A percentile compares a stretch with the other conserved stretches of the same genome.
Evolutionary conservation across 2,888 invertebrate genomes (phyloP).

Genomic region (Drosophila rellima): DNA sequence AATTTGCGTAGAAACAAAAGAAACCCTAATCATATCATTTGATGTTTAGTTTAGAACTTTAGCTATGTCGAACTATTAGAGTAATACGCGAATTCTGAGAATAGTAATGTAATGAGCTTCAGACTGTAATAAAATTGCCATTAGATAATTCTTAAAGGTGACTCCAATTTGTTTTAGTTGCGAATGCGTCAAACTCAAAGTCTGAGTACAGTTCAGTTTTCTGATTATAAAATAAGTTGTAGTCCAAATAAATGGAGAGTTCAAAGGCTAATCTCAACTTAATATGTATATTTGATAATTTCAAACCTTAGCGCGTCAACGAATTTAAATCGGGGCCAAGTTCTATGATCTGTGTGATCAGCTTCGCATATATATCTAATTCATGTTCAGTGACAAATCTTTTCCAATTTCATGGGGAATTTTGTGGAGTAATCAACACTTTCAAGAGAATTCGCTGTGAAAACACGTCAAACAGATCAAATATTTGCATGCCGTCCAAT

Average conservation of each 20-base stretch:
- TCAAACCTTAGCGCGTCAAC: background rate
- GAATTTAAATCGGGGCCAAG: background rate
- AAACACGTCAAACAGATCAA: conserved; percentile 51
- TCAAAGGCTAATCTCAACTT: background rate
- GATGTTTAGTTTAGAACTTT: background rate
- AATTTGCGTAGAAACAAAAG: conserved; percentile 20
- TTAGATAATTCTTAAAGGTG: background rate
- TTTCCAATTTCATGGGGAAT: conserved; percentile 15
- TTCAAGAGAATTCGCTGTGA: conserved; percentile 45
- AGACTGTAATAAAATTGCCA: background rate
- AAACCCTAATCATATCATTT: conserved; percentile 3
- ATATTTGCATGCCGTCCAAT: conserved; percentile 56
- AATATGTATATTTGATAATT: background rate
- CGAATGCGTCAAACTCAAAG: background rate
- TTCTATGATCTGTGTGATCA: background rate
- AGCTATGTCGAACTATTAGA: background rate
- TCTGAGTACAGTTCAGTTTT: background rate
- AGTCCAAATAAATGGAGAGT: background rate
- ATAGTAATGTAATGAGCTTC: background rate
- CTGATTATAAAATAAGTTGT: too few species aligned
- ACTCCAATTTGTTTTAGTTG: background rate
- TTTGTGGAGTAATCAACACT: conserved; percentile 7
- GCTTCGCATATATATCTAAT: conserved; percentile 2
- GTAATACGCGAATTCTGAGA: background rate
- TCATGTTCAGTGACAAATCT: conserved; percentile 8